Base-by-base conservation (phyloP, 2,888 invertebrate species). In the Lamellibrachia columna region DNA sequence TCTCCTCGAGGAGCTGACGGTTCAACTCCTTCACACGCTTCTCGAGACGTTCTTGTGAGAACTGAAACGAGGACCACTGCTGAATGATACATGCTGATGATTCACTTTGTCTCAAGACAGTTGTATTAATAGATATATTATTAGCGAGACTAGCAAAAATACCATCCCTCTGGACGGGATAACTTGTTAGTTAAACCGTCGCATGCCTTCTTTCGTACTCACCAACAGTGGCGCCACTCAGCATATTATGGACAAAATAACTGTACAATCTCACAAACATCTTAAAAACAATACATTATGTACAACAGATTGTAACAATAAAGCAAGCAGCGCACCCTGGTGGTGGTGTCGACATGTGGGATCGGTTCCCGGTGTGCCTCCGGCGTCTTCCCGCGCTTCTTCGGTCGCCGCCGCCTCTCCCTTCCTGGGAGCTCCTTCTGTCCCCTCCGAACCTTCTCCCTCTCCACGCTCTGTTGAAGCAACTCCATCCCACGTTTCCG, bases 11-110 rank as follows among this genome's bases (percentile, higher is more conserved):
- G 91, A 95, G 93, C 93, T 95, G 95, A 15, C 94, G 94, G 92
- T 94, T 95, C 92, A 95, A 93, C 55, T 95, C 95, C 91, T 95
- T 95, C 40, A 95, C 94, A 93, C 95, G 95, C 91, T 94, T 93
- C 94, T 95, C 95, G 91, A 95, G 93, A 8, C 92, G 93, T 53
- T 93, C 92, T 53, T 92, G 75, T 15, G 75, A 75, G 75, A 75
- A 75, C 75, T 75, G 75, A 75, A 75, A 75, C 75, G 1, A 75
- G 22, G 75, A 4, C 22, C 75, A 75, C 75, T 75, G 6, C 11
- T n/a, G 1, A 75, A 75, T 22, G 75, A 75, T 15, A 22, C 55
- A 75, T 3, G 22, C 75, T 22, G n/a, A n/a, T 60, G 60, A 22
- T n/a, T 22, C 15, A 15, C 75, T 75, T 22, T 15, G 22, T 11